Percentiles rank a stretch among this genome's conserved stretches.
phyloP scores from a whole-genome alignment of 2,113 vertebrate species.

The Pachyramphus minor region DNA sequence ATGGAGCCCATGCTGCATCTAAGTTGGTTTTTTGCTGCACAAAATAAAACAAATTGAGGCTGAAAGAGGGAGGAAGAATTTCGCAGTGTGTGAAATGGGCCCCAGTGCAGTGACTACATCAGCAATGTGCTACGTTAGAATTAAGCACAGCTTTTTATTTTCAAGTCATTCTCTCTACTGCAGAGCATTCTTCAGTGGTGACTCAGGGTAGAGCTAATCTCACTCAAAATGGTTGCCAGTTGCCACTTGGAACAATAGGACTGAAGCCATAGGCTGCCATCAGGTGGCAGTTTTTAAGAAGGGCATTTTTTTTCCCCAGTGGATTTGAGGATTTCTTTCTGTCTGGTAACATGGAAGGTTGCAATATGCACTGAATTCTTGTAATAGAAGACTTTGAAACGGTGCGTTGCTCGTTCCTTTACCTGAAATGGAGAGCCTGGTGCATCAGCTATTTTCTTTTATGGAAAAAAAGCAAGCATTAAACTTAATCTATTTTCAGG shows the following conservation, averaged over 20 bases:
- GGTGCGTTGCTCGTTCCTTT: background rate
- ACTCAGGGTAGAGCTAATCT: slow-evolving; percentile 38
- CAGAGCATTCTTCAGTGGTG: slow-evolving; percentile 31
- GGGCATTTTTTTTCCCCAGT: background rate
- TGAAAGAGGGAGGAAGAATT: background rate
- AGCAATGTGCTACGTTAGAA: background rate
- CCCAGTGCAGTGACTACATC: background rate
- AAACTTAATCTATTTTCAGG: background rate
- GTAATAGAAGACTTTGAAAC: background rate
- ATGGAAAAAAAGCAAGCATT: background rate
- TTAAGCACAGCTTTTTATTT: slow-evolving; percentile 7
- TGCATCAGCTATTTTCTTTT: background rate
- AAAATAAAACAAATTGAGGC: background rate
- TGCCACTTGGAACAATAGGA: slow-evolving; percentile 48
- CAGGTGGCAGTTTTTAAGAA: slow-evolving; percentile 60
- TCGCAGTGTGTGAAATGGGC: background rate
- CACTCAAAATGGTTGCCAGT: slow-evolving; percentile 62
- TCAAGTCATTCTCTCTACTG: background rate
- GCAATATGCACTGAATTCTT: background rate
- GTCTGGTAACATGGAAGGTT: background rate
- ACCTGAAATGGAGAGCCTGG: background rate
- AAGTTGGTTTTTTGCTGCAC: background rate
- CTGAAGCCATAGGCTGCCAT: slow-evolving; percentile 62
- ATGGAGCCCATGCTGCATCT: background rate
- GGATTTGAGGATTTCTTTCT: background rate